phyloP scores from a whole-genome alignment of 2,888 invertebrate species.

The Cepaea hortensis region DNA sequence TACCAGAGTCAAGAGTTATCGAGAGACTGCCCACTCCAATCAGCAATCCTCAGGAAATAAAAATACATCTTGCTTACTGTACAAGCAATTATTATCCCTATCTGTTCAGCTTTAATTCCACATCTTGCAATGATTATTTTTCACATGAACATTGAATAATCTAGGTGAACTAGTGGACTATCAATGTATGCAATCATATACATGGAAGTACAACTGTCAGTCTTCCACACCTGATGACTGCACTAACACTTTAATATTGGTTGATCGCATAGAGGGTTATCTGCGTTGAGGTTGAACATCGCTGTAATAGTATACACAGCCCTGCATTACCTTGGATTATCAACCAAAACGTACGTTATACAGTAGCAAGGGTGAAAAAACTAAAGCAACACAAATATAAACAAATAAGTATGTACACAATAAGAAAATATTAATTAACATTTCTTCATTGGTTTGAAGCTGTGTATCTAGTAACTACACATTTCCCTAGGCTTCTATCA shows the following conservation, averaged over 20 bases:
- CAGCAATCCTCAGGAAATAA: neutral
- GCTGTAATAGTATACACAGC: constrained; percentile 12
- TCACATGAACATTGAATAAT: neutral
- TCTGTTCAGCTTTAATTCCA: neutral
- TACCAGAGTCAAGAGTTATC: too few relatives aligned
- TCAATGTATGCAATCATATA: constrained; percentile 63
- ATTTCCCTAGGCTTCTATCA: too few relatives aligned
- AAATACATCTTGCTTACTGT: too few relatives aligned
- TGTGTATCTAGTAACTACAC: too few relatives aligned
- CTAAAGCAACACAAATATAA: neutral
- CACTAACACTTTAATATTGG: constrained; percentile 49
- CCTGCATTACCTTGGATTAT: neutral
- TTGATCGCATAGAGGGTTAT: constrained; percentile 25
- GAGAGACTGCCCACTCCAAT: too few relatives aligned
- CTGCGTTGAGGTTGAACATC: constrained; percentile 40
- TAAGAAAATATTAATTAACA: neutral
- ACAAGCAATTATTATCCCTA: neutral
- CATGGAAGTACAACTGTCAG: constrained; percentile 56
- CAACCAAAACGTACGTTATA: neutral
- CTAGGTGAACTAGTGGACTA: neutral
- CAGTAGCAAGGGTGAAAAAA: too few relatives aligned
- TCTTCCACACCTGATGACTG: constrained; percentile 66
- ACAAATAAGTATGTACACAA: neutral
- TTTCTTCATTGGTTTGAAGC: too few relatives aligned
- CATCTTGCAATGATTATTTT: neutral